Evolutionary conservation across 2,113 vertebrate species (phyloP), one percentile per base, ranked within the genome.

Genomic region (Delphinus delphis): DNA sequence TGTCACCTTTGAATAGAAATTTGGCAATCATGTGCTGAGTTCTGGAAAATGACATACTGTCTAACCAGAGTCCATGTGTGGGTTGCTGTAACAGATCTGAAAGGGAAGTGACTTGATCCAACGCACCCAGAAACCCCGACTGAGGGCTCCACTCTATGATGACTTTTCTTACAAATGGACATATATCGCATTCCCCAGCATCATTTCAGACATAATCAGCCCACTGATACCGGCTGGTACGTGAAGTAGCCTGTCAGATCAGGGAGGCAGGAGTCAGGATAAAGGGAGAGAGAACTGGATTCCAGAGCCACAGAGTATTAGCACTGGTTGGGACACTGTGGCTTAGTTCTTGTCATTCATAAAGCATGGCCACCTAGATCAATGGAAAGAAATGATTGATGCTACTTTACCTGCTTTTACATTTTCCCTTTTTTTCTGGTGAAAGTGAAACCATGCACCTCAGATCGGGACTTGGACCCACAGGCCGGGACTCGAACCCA

Each of bases 11-110:
- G 93, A 97, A 53, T 65, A 93, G 47, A 79, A 93, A 77, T 67
- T 97, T 97, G 97, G 96, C 93, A 95, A 65, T 50, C 88, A 79
- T 8, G 44, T 60, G 36, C 93, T 33, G 26, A 94, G 12, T 47
- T 90, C 96, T 96, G 95, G 94, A 95, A 98, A 95, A 95, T 93
- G 96, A 93, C 50, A 28, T 47, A 53, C 58, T n/a, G 41, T 86
- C 82, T 92, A 86, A 88, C n/a, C 90, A 50, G 63, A 73, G 70
- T 94, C 7, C 12, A 9, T n/a, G 14, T 97, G 96, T 97, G 73
- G 82, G 41, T 23, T 95, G 26, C 36, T 77, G 8, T 71, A 90
- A 93, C 23, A 65, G 58, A 81, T 36, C 74, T 88, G n/a, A 96
- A 97, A 97, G 63, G 62, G 90, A 96, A 95, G 58, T 4, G 5